A percentile compares a stretch with the other conserved stretches of the same genome.
phyloP scores from a whole-genome alignment of 2,113 vertebrate genomes.

The Pollachius pollachius region DNA sequence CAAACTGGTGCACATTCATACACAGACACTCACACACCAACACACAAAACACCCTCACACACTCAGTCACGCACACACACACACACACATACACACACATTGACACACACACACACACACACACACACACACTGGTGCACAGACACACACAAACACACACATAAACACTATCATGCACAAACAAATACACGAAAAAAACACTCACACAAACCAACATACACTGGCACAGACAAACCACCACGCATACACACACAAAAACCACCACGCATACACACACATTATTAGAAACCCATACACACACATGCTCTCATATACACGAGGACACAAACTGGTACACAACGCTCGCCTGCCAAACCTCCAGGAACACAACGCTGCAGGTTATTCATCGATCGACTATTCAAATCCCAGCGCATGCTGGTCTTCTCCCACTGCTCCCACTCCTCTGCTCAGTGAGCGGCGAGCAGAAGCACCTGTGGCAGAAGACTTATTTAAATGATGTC shows the following conservation, averaged over 20 bases:
- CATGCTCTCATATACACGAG: background rate
- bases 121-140: background rate
- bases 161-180: conserved; percentile 40
- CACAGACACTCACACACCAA: background rate
- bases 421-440: conserved; percentile 64
- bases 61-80: background rate
- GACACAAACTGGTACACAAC: conserved; percentile 21
- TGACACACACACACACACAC: conserved; percentile 25
- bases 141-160: no score
- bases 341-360: conserved; percentile 63
- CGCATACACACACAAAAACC: no score
- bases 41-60: background rate
- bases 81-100: conserved; percentile 36
- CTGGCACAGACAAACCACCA: conserved; percentile 14
- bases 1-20: conserved; percentile 2
- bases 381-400: conserved; percentile 99
- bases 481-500: no score
- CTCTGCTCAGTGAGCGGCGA: conserved; percentile 48
- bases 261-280: no score
- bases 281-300: background rate
- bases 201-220: conserved; percentile 30
- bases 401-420: conserved; percentile 82
- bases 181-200: background rate
- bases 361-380: conserved; percentile 91
- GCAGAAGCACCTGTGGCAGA: no score